Percentiles rank a stretch among this genome's conserved stretches.
phyloP scores from a whole-genome alignment of 2,888 invertebrate species.

The Encarsia formosa region DNA sequence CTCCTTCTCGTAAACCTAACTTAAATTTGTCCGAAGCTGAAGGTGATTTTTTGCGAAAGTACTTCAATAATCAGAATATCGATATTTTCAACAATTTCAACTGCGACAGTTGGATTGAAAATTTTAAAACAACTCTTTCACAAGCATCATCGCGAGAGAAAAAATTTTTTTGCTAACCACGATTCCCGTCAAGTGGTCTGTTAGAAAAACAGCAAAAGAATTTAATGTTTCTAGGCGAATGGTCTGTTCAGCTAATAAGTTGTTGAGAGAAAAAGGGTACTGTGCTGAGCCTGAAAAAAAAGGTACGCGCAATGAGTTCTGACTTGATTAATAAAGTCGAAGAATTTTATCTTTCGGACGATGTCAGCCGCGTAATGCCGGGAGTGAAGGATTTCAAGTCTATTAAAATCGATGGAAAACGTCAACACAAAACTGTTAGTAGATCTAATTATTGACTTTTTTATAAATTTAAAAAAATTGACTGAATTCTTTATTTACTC shows the following conservation, averaged over 20 bases:
- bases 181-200: background rate
- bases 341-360: background rate
- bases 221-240: background rate
- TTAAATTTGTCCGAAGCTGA: background rate
- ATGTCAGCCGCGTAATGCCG: background rate
- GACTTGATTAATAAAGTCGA: background rate
- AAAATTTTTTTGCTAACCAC: background rate
- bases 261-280: too few relatives aligned
- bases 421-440: background rate
- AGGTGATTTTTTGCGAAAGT: background rate
- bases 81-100: background rate
- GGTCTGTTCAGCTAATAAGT: background rate
- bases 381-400: background rate
- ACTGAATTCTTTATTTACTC: background rate
- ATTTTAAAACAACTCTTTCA: background rate
- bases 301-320: background rate
- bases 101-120: background rate
- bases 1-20: background rate
- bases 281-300: background rate
- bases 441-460: too few relatives aligned
- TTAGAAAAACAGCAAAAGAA: background rate
- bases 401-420: background rate
- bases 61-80: background rate
- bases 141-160: background rate
- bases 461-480: background rate